Evolutionary conservation across 2,113 vertebrate genomes (phyloP).

Genomic region (Ciconia boyciana): DNA sequence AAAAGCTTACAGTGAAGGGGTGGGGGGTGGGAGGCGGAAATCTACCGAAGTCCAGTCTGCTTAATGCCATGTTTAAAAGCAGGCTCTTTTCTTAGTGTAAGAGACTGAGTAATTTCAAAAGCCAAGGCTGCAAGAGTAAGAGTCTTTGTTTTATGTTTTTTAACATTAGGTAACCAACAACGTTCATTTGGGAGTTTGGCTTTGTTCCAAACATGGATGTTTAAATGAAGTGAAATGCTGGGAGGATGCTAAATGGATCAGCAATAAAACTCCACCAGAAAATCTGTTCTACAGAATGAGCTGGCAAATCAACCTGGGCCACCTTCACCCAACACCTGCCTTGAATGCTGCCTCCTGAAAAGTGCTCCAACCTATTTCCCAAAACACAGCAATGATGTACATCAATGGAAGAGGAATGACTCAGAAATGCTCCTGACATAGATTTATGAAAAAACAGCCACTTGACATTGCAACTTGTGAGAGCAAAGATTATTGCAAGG

Average conservation of each 20-base stretch:
- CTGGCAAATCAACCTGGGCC: background rate
- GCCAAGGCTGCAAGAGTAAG: background rate
- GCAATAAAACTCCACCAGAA: background rate
- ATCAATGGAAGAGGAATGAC: background rate
- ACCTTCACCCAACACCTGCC: background rate
- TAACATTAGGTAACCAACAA: background rate
- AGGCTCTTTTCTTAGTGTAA: background rate
- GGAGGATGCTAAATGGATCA: background rate
- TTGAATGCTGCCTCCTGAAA: background rate
- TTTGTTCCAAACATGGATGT: background rate
- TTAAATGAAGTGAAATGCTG: background rate
- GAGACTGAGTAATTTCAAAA: background rate
- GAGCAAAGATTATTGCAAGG: background rate
- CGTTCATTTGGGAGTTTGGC: background rate
- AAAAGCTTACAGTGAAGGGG: background rate
- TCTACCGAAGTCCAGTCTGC: background rate
- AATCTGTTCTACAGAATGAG: background rate
- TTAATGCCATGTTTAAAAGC: background rate
- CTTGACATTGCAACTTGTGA: background rate
- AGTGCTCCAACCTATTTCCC: background rate
- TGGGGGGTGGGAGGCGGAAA: background rate
- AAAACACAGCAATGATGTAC: background rate
- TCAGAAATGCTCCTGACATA: background rate
- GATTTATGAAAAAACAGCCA: background rate
- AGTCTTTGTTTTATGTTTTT: background rate